Evolutionary conservation across 1,140 invertebrate species (phyloP).

Genomic region (Dendroctonus valens): DNA sequence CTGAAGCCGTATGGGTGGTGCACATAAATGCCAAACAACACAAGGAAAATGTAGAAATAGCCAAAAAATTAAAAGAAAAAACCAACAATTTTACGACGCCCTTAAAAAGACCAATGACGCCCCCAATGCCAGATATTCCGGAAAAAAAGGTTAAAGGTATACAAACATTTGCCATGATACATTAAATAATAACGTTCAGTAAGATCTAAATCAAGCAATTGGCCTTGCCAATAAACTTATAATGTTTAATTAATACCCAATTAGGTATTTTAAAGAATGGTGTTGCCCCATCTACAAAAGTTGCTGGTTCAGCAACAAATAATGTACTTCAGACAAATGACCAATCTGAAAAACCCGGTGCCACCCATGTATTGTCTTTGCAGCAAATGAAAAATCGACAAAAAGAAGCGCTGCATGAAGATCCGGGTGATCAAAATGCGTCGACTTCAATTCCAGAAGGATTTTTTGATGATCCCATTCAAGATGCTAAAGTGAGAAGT

Average conservation of each 20-base stretch:
- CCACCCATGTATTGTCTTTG: too few species aligned
- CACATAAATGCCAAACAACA: slow-evolving; percentile 83
- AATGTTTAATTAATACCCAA: background rate
- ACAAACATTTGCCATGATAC: too few species aligned
- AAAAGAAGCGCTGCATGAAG: slow-evolving; percentile 49
- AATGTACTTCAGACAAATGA: background rate
- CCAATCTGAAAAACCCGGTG: background rate
- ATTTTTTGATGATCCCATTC: slow-evolving; percentile 91
- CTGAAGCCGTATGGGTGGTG: slow-evolving; percentile 76
- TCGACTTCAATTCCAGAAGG: slow-evolving; percentile 77
- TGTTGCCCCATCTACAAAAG: slow-evolving; percentile 13
- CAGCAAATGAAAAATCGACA: slow-evolving; percentile 18
- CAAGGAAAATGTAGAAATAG: slow-evolving; percentile 68
- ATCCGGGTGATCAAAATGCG: slow-evolving; percentile 17
- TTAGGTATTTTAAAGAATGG: slow-evolving; percentile 18
- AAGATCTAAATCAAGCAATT: background rate
- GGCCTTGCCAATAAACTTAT: background rate
- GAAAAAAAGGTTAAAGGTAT: slow-evolving; percentile 66
- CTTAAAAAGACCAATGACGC: slow-evolving; percentile 53
- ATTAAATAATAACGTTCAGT: too few species aligned
- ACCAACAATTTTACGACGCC: slow-evolving; percentile 53
- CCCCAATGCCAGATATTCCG: slow-evolving; percentile 46
- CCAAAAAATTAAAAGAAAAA: slow-evolving; percentile 64
- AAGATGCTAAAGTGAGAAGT: slow-evolving; percentile 76
- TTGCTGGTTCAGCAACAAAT: background rate